phyloP scores from a whole-genome alignment of 2,888 invertebrate genomes.

The Rosalia funebris region DNA sequence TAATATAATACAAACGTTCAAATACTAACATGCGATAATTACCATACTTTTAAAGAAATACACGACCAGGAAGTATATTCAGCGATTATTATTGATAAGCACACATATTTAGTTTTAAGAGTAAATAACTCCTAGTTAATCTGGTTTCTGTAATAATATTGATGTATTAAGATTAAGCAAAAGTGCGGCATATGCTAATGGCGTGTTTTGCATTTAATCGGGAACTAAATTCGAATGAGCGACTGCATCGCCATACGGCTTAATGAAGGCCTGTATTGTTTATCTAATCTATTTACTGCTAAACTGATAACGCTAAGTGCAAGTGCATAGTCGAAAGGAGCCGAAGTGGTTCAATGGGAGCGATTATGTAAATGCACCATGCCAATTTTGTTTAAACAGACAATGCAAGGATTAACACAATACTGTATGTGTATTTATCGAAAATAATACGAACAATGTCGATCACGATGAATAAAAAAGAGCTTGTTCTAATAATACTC shows the following conservation, averaged over 20 bases:
- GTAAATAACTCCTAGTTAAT: constrained; percentile 5
- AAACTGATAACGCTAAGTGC: no score
- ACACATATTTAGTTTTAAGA: constrained; percentile 7
- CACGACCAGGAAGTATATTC: not conserved
- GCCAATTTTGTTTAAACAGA: no score
- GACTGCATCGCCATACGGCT: not conserved
- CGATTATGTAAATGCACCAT: no score
- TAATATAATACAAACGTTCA: not conserved
- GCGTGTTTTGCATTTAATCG: not conserved
- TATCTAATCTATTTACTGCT: not conserved
- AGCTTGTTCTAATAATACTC: no score
- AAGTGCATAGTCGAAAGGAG: no score
- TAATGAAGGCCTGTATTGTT: not conserved
- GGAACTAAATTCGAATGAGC: not conserved
- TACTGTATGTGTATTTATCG: no score
- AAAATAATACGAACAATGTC: no score
- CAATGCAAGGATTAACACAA: no score
- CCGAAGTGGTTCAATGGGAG: no score
- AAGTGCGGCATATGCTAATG: not conserved
- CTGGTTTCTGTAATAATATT: not conserved
- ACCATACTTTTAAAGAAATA: not conserved
- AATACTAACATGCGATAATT: not conserved
- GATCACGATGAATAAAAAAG: no score
- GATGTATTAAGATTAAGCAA: not conserved
- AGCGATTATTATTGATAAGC: constrained; percentile 1